Conservation (phyloP, 30 jellyfish, hydroid and myxozoan genomes). For the Chironex yamaguchii region DNA sequence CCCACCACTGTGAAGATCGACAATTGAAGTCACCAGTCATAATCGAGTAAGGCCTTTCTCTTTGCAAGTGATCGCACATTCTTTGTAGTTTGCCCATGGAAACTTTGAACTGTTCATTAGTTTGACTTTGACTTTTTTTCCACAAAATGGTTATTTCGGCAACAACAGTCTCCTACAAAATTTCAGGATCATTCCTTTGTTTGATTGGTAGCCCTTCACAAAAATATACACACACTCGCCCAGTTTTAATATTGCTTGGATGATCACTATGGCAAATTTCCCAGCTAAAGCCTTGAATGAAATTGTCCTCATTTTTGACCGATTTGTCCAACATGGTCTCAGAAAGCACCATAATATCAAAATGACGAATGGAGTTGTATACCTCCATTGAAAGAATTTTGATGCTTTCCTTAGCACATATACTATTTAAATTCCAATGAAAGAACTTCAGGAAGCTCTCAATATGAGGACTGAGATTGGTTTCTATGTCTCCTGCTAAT, state of each 20-base stretch:
- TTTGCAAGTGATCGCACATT: conserved; percentile 17
- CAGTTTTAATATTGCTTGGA: conserved; percentile 31
- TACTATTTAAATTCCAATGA: conserved; percentile 60
- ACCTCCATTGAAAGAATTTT: conserved; percentile 40
- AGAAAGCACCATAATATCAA: conserved; percentile 44
- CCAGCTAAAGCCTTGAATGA: conserved; percentile 36
- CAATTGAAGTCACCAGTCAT: conserved; percentile 56
- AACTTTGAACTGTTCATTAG: conserved; percentile 24
- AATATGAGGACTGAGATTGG: conserved; percentile 39
- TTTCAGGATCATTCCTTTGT: conserved; percentile 40
- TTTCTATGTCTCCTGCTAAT: conserved; percentile 34
- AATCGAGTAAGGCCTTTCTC: conserved; percentile 30
- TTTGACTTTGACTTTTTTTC: conserved; percentile 55
- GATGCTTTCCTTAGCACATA: conserved; percentile 52
- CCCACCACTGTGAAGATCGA: conserved; percentile 68
- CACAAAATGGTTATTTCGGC: conserved; percentile 20
- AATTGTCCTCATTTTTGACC: conserved; percentile 41
- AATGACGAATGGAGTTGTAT: conserved; percentile 34
- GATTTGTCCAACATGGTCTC: conserved; percentile 44
- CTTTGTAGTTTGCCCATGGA: conserved; percentile 16
- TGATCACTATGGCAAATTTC: conserved; percentile 59
- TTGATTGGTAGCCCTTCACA: conserved; percentile 64
- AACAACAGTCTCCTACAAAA: conserved; percentile 17
- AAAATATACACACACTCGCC: conserved; percentile 26
- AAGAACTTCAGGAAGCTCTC: conserved; percentile 39